Percentiles rank a stretch among this genome's conserved stretches.
phyloP scores from a whole-genome alignment of 2,797 vertebrate species.

The Gila robusta region DNA sequence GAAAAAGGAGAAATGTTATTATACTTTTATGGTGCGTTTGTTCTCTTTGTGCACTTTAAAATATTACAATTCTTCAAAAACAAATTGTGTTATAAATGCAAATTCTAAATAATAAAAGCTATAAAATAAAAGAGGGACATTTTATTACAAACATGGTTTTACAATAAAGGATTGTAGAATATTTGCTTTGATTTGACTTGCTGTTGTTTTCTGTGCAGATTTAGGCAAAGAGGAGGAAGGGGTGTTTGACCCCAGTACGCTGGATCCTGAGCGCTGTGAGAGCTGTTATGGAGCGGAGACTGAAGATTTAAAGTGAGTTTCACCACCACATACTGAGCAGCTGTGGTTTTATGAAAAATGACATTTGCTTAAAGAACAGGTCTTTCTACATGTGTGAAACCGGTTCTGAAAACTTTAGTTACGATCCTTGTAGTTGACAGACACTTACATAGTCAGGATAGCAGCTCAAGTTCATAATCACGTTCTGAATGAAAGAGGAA shows the following conservation, averaged over 20 bases:
- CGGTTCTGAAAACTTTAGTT: neutral
- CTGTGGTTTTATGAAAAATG: neutral
- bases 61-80: neutral
- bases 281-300: slow-evolving; percentile 97
- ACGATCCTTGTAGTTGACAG: neutral
- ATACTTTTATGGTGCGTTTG: neutral
- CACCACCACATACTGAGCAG: neutral
- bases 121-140: neutral
- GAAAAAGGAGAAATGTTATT: neutral
- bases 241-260: slow-evolving; percentile 86
- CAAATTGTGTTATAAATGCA: neutral
- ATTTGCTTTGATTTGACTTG: neutral
- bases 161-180: neutral
- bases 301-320: slow-evolving; percentile 90
- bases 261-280: slow-evolving; percentile 93
- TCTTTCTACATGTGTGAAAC: slow-evolving; percentile 2
- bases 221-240: slow-evolving; percentile 87
- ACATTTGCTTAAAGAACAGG: neutral
- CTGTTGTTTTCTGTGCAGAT: slow-evolving; percentile 74
- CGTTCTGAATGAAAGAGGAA: neutral
- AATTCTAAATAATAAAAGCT: neutral
- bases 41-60: neutral
- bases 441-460: neutral
- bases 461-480: neutral
- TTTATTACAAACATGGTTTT: neutral